Percentiles rank a stretch among this genome's conserved stretches.
Evolutionary conservation across 2,797 vertebrate species (phyloP).

Genomic region (Threskiornis aethiopicus): DNA sequence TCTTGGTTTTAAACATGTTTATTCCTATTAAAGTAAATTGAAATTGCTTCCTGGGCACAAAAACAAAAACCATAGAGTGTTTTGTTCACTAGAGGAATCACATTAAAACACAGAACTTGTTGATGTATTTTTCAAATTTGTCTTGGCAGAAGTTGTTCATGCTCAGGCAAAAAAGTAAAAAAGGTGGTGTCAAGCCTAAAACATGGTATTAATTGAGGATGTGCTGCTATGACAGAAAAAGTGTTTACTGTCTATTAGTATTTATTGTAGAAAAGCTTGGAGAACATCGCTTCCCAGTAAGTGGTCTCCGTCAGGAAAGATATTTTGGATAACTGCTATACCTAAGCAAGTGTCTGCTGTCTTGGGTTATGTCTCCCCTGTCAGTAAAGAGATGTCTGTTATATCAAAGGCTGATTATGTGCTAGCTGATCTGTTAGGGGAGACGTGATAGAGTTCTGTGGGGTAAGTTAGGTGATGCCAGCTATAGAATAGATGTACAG

Average conservation of each 20-base stretch:
- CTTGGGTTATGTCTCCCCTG: neutral
- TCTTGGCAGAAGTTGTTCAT: neutral
- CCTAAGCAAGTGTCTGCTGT: neutral
- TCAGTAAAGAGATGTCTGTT: neutral
- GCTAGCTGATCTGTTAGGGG: neutral
- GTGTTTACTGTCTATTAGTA: neutral
- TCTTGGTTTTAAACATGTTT: conserved; percentile 6
- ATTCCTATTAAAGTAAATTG: neutral
- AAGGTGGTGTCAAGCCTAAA: neutral
- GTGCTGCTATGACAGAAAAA: neutral
- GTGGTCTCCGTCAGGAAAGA: neutral
- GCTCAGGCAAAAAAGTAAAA: neutral
- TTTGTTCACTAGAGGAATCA: neutral
- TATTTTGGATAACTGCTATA: neutral
- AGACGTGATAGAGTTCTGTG: neutral
- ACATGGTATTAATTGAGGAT: neutral
- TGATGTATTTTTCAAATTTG: neutral
- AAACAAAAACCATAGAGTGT: neutral
- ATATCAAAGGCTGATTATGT: neutral
- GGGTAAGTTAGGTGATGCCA: neutral
- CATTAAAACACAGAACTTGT: neutral
- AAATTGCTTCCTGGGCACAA: neutral
- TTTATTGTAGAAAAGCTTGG: neutral
- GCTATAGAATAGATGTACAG: neutral
- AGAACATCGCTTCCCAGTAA: neutral